phyloP scores from a whole-genome alignment of 2,888 invertebrate genomes.

The Gortyna flavago region DNA sequence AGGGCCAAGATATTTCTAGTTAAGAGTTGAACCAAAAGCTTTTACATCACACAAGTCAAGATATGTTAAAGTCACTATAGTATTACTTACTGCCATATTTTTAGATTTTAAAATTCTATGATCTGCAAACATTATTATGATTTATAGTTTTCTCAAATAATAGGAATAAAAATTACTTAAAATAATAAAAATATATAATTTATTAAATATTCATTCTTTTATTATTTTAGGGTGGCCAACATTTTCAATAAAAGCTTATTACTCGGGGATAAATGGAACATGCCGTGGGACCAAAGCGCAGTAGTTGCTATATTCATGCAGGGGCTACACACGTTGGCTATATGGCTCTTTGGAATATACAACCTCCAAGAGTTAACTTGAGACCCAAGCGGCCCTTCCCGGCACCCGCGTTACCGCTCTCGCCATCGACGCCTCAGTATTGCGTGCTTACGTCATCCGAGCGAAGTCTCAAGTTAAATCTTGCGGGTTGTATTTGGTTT shows the following conservation, averaged over 20 bases:
- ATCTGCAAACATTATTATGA: neutral
- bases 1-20: conserved; percentile 61
- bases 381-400: too few species aligned
- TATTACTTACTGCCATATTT: neutral
- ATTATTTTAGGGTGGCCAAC: neutral
- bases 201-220: neutral
- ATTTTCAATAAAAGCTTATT: neutral
- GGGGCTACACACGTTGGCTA: neutral
- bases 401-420: too few species aligned
- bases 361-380: too few species aligned
- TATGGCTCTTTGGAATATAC: too few species aligned
- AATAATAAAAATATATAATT: neutral
- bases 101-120: neutral
- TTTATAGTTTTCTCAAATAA: neutral
- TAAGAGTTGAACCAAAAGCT: conserved; percentile 31
- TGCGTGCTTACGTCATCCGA: too few species aligned
- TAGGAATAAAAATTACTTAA: too few species aligned
- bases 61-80: neutral
- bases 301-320: neutral
- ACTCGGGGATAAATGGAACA: neutral
- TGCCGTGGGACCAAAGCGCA: neutral
- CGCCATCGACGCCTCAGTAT: too few species aligned
- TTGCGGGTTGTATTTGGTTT: too few species aligned
- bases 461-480: too few species aligned
- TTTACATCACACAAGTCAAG: neutral